Base-by-base conservation (phyloP, 2,113 vertebrate species). In the Sinosuthora webbiana region DNA sequence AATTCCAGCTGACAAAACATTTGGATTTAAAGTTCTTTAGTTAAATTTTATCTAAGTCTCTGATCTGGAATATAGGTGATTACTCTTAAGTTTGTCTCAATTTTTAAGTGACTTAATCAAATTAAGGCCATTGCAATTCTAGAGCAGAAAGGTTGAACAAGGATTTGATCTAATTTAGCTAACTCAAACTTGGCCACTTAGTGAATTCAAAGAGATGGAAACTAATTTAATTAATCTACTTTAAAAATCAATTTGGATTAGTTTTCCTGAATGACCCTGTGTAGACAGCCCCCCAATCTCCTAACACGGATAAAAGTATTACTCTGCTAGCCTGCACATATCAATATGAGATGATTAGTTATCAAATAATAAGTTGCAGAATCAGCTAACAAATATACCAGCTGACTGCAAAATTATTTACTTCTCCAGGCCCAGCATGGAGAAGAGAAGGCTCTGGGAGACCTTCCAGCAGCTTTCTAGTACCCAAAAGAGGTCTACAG, bases 211-310 rank as follows among this genome's bases (percentile, higher is more conserved):
- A 93, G 86, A 90, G 76, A 80, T 75, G 56, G 83, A 76, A 84
- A 76, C n/a, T 84, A 79, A 94, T 94, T 91, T 79, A 91, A 95
- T 94, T 87, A 84, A 92, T 93, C 83, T 87, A 91, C 83, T 95
- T 95, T 87, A 87, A 96, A 95, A 95, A 97, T 96, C 94, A 79
- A 94, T 95, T 96, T 79, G 91, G 91, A 95, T 97, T 95, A 94
- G 62, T 87, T 91, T 94, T 84, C 80, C 69, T 71, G 81, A 95
- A 79, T 56, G 35, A 86, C 27, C 21, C 73, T 33, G 9, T 53
- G 53, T 41, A 94, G 94, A 84, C 81, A 91, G 84, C 8, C 76
- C 7, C 15, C 27, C 3, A 1, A 83, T 89, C 67, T 80, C 59
- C 81, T 67, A 65, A 60, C 12, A 83, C 8, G 27, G 93, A 89